These are phyloP conservation scores for Drosophila nigromelanica DNA, from an alignment of 1,140 invertebrate species.

Conservation along the genomic window DNA sequence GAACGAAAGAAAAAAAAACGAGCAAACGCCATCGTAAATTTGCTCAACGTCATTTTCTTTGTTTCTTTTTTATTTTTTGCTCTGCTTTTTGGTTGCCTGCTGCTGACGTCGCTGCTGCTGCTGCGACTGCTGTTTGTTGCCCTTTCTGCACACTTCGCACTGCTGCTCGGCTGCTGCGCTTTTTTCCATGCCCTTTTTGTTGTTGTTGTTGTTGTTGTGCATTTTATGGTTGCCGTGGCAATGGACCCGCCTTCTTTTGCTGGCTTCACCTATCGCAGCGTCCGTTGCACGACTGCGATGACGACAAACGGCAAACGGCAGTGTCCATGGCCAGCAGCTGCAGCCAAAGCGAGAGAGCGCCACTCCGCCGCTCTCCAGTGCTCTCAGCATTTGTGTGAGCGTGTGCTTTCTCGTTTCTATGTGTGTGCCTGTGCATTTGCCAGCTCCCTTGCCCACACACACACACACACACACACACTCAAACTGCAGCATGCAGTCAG, in stretches of 20 bases:
- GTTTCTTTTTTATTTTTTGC: conserved; percentile 17
- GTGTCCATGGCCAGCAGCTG: conserved; percentile 48
- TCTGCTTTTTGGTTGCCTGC: conserved; percentile 21
- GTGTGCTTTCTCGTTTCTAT: background rate
- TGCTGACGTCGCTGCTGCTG: conserved; percentile 34
- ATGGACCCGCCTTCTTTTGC: conserved; percentile 80
- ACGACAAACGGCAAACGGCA: conserved; percentile 30
- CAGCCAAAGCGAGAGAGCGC: conserved; percentile 45
- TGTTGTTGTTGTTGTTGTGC: conserved; percentile 42
- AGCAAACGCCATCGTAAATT: conserved; percentile 54
- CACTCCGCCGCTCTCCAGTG: conserved; percentile 6
- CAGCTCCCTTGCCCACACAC: conserved; percentile 14
- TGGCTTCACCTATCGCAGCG: conserved; percentile 73
- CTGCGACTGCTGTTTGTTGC: conserved; percentile 23
- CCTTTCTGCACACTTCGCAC: background rate
- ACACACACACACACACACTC: background rate
- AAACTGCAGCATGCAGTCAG: conserved; percentile 6
- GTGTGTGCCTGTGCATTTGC: conserved; percentile 4
- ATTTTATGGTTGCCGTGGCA: conserved; percentile 71
- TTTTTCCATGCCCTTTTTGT: conserved; percentile 25
- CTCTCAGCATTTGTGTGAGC: conserved; percentile 4
- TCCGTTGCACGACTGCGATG: conserved; percentile 50
- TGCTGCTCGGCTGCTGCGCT: conserved; percentile 21
- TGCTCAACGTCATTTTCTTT: conserved; percentile 43
- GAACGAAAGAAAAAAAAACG: conserved; percentile 7